These are phyloP conservation scores for Stylophora pistillata DNA, from an alignment of 64 coral and sea anemone species.

Conservation along the genomic window DNA sequence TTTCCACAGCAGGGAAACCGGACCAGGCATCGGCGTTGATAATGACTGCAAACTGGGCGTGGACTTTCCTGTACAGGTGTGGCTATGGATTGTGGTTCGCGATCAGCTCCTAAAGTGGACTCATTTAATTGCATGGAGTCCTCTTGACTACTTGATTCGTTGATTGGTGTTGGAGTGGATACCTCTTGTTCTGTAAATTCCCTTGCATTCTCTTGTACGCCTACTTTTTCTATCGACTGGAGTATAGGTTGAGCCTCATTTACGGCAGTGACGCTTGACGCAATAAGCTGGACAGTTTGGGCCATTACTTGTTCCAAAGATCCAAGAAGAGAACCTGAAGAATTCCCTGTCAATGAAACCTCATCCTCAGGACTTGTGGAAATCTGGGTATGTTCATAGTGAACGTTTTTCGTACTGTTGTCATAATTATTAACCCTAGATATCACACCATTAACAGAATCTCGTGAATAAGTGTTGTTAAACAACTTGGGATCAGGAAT, in stretches of 20 bases:
- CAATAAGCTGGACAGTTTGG: background rate
- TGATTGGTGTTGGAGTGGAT: too few species aligned
- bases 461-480: too few species aligned
- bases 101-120: background rate
- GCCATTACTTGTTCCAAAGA: background rate
- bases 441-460: too few species aligned
- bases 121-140: background rate
- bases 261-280: background rate
- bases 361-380: background rate
- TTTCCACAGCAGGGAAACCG: conserved; percentile 59
- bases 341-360: background rate
- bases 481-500: too few species aligned
- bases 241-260: background rate
- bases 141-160: background rate
- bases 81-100: too few species aligned
- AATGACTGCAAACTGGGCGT: conserved; percentile 39
- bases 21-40: conserved; percentile 50
- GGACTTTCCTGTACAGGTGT: conserved; percentile 11
- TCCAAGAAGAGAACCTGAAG: background rate
- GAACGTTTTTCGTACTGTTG: background rate
- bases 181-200: background rate
- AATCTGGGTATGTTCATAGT: background rate
- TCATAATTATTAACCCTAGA: background rate
- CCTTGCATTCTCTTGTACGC: background rate
- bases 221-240: background rate